These are phyloP conservation scores for Penaeus japonicus DNA, from an alignment of 1,140 invertebrate species.

Conservation along the genomic window DNA sequence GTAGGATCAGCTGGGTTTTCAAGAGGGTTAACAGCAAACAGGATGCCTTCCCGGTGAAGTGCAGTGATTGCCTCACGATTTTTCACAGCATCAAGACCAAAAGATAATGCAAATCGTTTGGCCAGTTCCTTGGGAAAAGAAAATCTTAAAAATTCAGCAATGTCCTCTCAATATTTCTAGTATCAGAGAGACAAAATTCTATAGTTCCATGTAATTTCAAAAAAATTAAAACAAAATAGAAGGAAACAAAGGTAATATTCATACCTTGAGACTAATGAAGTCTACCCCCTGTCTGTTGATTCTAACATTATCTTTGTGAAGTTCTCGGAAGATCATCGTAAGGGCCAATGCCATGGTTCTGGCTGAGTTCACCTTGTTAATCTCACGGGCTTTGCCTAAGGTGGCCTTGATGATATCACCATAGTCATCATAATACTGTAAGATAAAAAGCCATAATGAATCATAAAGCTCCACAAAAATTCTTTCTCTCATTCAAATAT, in stretches of 20 bases:
- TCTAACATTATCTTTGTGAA: constrained; percentile 69
- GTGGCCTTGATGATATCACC: constrained; percentile 99
- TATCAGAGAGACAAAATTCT: neutral
- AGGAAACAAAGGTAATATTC: constrained; percentile 16
- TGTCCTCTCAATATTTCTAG: neutral
- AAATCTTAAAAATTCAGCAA: neutral
- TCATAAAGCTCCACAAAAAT: neutral
- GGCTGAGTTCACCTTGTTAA: constrained; percentile 96
- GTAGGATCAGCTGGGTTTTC: constrained; percentile 76
- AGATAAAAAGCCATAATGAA: neutral
- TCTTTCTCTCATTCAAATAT: neutral
- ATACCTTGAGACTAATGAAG: constrained; percentile 84
- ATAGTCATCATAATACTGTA: constrained; percentile 87
- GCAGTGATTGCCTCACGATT: constrained; percentile 97
- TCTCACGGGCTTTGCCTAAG: constrained; percentile 94
- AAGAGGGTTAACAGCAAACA: constrained; percentile 81
- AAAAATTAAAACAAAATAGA: neutral
- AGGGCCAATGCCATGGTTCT: constrained; percentile 93
- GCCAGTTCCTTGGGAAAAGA: constrained; percentile 79
- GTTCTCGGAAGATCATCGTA: constrained; percentile 81
- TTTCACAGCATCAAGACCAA: constrained; percentile 96
- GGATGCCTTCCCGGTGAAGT: constrained; percentile 91
- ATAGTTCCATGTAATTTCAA: neutral
- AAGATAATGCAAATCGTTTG: constrained; percentile 94
- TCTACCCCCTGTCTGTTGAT: constrained; percentile 79